These are phyloP conservation scores for Antheraea mylitta DNA, from an alignment of 1,140 invertebrate genomes.

Conservation along the genomic window DNA sequence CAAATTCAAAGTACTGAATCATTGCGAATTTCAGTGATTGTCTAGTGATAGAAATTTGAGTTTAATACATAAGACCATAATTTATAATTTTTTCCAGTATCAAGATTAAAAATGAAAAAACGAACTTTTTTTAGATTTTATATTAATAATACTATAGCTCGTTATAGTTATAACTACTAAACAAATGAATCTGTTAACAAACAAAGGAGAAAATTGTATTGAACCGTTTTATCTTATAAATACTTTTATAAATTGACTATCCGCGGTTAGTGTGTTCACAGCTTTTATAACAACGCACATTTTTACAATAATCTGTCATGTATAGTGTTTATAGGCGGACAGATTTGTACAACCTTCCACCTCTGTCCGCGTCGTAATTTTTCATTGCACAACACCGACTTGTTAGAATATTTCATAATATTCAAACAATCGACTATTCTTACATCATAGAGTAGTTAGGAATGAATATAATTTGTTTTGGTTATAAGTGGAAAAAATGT, in stretches of 20 bases:
- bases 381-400: not conserved
- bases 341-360: not conserved
- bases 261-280: not conserved
- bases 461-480: not conserved
- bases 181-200: not conserved
- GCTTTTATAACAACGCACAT: not conserved
- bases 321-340: not conserved
- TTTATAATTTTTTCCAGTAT: no score
- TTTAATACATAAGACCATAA: no score
- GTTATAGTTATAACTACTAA: no score
- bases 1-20: no score
- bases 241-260: not conserved
- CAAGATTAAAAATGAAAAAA: no score
- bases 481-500: no score
- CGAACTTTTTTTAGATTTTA: no score
- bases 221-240: not conserved
- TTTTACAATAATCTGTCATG: constrained; percentile 4
- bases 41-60: no score
- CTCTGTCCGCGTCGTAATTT: not conserved
- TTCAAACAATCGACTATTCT: not conserved
- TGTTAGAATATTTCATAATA: not conserved
- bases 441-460: constrained; percentile 7
- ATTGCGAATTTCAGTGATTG: no score
- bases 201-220: not conserved
- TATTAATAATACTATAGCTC: no score